Base-by-base conservation (phyloP, 2,113 vertebrate genomes). In the Bubo scandiacus region DNA sequence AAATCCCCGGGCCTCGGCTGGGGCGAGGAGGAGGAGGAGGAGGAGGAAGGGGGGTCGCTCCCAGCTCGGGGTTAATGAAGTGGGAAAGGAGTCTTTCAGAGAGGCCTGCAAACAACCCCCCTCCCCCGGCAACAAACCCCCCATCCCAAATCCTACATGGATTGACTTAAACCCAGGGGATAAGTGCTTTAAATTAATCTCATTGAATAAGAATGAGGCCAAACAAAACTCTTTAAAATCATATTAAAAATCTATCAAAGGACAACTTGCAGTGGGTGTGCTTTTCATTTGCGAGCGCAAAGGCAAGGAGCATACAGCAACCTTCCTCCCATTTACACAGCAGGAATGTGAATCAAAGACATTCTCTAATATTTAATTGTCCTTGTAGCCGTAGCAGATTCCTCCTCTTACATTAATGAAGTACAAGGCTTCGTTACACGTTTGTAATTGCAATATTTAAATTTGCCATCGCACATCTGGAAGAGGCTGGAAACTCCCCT, bases 221-320 rank as follows among this genome's bases (percentile, higher is more conserved):
- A 99, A 98, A 99, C 98, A 98, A 98, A 98, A 98, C 98, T 99
- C 98, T 98, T 98, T 99, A 99, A 99, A 99, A 99, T 99, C 98
- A 99, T 99, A 99, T 99, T 99, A 99, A 98, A 99, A 99, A 99
- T 98, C 98, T 99, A 99, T 99, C 99, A 99, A 99, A 99, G 98
- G 97, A 98, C 98, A 97, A 99, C 98, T 98, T 98, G 98, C 98
- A 98, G 98, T 97, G 97, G 91, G 97, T 97, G 97, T 97, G 97
- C 96, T 97, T 98, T 96, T 97, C 97, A 97, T 97, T 96, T 73
- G 97, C 54, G 97, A 65, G 62, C 81, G 95, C 68, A 84, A 70
- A 95, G 95, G 94, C 92, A 83, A 97, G 94, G 40, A 86, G 93
- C 72, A 81, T 6, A 77, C 78, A 88, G 97, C 96, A 82, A n/a